Base-by-base conservation (phyloP, 2,113 vertebrate genomes). In the Anser cygnoides region DNA sequence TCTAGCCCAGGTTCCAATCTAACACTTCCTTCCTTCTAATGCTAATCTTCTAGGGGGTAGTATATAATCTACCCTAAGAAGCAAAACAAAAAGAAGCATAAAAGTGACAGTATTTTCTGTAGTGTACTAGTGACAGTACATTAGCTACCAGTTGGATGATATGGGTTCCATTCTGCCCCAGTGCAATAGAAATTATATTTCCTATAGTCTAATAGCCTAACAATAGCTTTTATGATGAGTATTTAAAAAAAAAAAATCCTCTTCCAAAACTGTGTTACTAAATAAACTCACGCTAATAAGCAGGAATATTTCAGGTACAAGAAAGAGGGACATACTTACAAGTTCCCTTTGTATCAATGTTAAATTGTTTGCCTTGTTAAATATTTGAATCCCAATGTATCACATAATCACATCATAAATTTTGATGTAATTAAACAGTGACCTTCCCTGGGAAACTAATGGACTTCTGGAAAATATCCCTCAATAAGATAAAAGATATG, bases 391-490 rank as follows among this genome's bases (percentile, higher is more conserved):
- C 55, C 37, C 88, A 17, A 94, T 88, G 22, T 43, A 44, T 13
- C 55, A 35, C 58, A 61, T 8, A 89, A 52, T 49, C 84, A 90
- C 59, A 91, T 86, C 13, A 83, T 67, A 81, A 96, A 95, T 31
- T 72, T 63, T 50, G 26, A 50, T 90, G 41, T 88, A 37, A 59
- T 76, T 83, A 80, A 93, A 66, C 15, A 86, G 52, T 50, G 70
- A 66, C 29, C 23, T 92, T 93, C 61, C 84, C 73, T 89, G 74
- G 33, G 33, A 94, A 96, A 84, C 19, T 86, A 95, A 94, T n/a
- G 43, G 70, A 66, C 44, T 97, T 78, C 77, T 95, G 79, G 93
- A 96, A 96, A 94, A 92, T 52, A 92, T 83, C 84, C 78, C 94
- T 90, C 71, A 92, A 54, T 62, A 93, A 84, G 28, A 94, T 84